Conservation (phyloP, 2,797 vertebrate genomes). For the Cottoperca gobio region DNA sequence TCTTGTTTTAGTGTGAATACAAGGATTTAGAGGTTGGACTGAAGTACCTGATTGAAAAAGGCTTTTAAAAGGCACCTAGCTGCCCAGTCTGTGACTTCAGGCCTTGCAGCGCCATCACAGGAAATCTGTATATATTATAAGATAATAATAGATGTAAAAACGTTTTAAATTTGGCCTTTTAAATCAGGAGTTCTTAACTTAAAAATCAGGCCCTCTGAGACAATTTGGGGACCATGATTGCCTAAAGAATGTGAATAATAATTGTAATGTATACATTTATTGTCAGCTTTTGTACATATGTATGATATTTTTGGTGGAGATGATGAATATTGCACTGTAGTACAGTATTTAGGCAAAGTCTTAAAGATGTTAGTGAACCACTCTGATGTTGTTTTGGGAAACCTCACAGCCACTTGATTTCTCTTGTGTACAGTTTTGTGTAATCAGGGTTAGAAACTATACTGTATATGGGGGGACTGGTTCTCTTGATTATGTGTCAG, state of each 20-base stretch:
- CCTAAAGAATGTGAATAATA: slow-evolving; percentile 56
- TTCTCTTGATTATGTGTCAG: neutral
- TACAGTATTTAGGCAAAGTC: neutral
- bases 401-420: slow-evolving; percentile 17
- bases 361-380: slow-evolving; percentile 23
- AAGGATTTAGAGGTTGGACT: neutral
- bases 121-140: slow-evolving; percentile 61
- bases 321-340: slow-evolving; percentile 54
- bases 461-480: slow-evolving; percentile 14
- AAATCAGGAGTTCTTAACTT: slow-evolving; percentile 40
- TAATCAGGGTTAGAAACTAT: slow-evolving; percentile 18
- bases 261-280: slow-evolving; percentile 28
- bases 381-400: slow-evolving; percentile 10
- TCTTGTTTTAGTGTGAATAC: neutral
- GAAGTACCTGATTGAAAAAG: slow-evolving; percentile 36
- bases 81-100: slow-evolving; percentile 24
- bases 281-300: slow-evolving; percentile 57
- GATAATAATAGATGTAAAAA: slow-evolving; percentile 61
- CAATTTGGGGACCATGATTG: neutral
- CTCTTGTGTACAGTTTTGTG: slow-evolving; percentile 30
- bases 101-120: slow-evolving; percentile 24
- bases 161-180: slow-evolving; percentile 33
- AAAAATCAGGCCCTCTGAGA: neutral
- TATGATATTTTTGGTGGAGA: slow-evolving; percentile 31
- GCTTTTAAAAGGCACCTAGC: slow-evolving; percentile 18